phyloP scores from a whole-genome alignment of 2,888 invertebrate species.

The Notocelia uddmanniana region DNA sequence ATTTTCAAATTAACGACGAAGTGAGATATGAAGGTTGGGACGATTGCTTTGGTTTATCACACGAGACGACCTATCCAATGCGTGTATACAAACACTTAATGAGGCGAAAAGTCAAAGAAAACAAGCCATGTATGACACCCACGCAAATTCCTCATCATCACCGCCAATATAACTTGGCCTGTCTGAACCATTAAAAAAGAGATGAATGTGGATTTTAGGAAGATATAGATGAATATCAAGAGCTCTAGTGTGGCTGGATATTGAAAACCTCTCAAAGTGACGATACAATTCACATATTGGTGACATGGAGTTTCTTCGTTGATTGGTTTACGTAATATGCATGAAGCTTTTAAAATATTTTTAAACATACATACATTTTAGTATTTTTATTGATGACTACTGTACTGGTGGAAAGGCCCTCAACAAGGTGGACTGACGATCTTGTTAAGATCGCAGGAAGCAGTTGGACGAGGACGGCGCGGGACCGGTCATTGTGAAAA shows the following conservation, averaged over 20 bases:
- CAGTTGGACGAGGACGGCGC: no score
- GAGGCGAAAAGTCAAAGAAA: slow-evolving; percentile 78
- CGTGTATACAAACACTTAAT: slow-evolving; percentile 79
- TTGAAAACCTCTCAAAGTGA: slow-evolving; percentile 35
- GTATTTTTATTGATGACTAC: no score
- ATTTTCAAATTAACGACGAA: background rate
- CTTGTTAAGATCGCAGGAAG: no score
- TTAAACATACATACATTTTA: background rate
- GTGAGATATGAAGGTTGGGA: background rate
- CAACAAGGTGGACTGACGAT: no score
- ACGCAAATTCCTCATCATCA: slow-evolving; percentile 66
- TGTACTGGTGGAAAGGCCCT: no score
- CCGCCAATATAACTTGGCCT: slow-evolving; percentile 49
- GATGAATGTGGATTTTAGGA: slow-evolving; percentile 1
- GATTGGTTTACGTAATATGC: slow-evolving; percentile 40
- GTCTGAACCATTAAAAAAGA: slow-evolving; percentile 7
- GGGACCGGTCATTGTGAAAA: no score
- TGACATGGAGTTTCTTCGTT: slow-evolving; percentile 40
- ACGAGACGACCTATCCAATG: slow-evolving; percentile 66
- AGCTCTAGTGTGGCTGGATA: slow-evolving; percentile 27
- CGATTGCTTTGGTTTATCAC: slow-evolving; percentile 58
- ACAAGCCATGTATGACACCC: slow-evolving; percentile 68
- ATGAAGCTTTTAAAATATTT: background rate
- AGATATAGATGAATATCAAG: slow-evolving; percentile 23
- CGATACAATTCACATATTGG: slow-evolving; percentile 47